These are phyloP conservation scores for Ctenopoma kingsleyae DNA, from an alignment of 2,797 vertebrate species.

Conservation along the genomic window DNA sequence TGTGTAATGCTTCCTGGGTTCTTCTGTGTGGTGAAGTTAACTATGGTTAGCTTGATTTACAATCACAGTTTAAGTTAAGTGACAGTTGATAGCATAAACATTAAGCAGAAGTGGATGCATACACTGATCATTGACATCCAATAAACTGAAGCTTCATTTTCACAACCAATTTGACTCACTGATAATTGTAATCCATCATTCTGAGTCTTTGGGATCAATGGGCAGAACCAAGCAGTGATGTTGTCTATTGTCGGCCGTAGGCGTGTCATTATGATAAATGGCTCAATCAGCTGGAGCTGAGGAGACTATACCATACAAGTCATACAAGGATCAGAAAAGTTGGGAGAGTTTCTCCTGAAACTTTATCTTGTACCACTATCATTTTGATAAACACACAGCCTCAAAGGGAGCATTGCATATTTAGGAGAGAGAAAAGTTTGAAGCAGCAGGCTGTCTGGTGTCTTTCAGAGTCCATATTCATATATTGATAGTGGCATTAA, in stretches of 20 bases:
- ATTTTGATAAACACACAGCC: slow-evolving; percentile 50
- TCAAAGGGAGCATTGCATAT: slow-evolving; percentile 8
- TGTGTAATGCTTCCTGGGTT: background rate
- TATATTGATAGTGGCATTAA: background rate
- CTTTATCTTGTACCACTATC: slow-evolving; percentile 46
- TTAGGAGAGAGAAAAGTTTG: slow-evolving; percentile 10
- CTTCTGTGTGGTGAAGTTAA: slow-evolving; percentile 4
- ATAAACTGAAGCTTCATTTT: slow-evolving; percentile 55
- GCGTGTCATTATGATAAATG: slow-evolving; percentile 80
- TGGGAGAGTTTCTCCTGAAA: slow-evolving; percentile 40
- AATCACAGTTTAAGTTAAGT: slow-evolving; percentile 40
- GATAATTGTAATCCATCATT: slow-evolving; percentile 70
- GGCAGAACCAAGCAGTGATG: slow-evolving; percentile 49
- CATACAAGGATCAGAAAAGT: slow-evolving; percentile 46
- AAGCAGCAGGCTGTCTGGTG: slow-evolving; percentile 16
- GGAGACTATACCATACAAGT: slow-evolving; percentile 46
- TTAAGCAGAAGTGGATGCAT: slow-evolving; percentile 42
- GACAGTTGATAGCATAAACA: slow-evolving; percentile 49
- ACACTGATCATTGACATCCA: slow-evolving; percentile 47
- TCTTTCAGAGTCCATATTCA: background rate
- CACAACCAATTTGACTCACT: slow-evolving; percentile 64
- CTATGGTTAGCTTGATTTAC: slow-evolving; percentile 41
- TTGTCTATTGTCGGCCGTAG: slow-evolving; percentile 46
- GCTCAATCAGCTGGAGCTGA: slow-evolving; percentile 70
- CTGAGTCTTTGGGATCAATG: slow-evolving; percentile 56